Evolutionary conservation across 2,113 vertebrate genomes (phyloP).

Genomic region (Trochalopteron elliotii): DNA sequence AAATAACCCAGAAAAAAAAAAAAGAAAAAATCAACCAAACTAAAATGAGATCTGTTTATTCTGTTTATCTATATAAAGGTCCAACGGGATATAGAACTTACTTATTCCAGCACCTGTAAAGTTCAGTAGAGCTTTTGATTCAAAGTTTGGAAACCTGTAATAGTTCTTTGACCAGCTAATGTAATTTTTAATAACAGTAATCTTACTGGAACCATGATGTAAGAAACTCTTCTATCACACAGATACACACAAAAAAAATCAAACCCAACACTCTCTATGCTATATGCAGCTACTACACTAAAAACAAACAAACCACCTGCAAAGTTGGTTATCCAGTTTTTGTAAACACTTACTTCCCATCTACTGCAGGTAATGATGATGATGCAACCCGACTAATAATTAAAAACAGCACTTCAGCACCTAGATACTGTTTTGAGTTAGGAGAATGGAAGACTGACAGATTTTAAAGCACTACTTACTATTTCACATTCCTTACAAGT

Average conservation of each 20-base stretch:
- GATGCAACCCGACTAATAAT: not conserved
- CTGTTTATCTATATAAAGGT: not conserved
- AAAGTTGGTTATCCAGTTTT: not conserved
- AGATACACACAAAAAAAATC: not conserved
- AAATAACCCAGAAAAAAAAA: not conserved
- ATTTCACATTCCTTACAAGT: conserved; percentile 97
- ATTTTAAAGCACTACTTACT: conserved; percentile 76
- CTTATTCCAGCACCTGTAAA: not conserved
- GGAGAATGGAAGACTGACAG: not conserved
- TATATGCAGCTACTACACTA: not conserved
- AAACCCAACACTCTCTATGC: not conserved
- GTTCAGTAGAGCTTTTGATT: not conserved
- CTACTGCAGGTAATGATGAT: not conserved
- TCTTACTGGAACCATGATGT: not conserved
- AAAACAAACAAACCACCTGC: not conserved
- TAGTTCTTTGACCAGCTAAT: not conserved
- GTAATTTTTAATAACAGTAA: not conserved
- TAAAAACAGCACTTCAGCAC: not conserved
- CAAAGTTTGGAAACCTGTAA: not conserved
- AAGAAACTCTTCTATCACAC: not conserved
- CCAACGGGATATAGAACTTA: not conserved
- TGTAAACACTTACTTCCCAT: not conserved
- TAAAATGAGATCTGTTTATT: not conserved
- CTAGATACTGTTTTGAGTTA: not conserved
- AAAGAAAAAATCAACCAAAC: not conserved